Evolutionary conservation across 2,113 vertebrate species (phyloP), one percentile per base, ranked within the genome.

Genomic region (Poecilia latipinna): DNA sequence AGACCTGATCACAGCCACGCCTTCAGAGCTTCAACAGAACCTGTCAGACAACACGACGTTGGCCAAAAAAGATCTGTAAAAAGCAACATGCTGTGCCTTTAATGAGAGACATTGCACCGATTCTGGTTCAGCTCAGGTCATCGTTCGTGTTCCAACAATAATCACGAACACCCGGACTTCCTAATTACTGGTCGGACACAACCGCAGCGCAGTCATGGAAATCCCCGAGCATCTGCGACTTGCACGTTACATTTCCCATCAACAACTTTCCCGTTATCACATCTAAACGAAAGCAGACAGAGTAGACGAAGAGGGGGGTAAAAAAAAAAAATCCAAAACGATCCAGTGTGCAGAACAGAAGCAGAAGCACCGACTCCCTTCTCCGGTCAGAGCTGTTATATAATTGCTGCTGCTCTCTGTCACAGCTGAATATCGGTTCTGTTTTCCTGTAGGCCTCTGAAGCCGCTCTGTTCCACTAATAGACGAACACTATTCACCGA

Each of bases 361-460:
- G 69, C 57, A 75, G 51, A 32, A 62, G 69, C 24, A n/a, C 57
- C 72, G 70, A 80, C 76, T 71, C 64, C 64, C 37, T 67, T n/a
- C n/a, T 75, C 51, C 37, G 8, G 51, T 37, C 4, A 28, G 22
- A 31, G 60, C 37, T 0, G 74, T 90, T 86, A 73, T 32, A 70
- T 79, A 89, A 90, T 48, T 5, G 0, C 28, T 15, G 66, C 84
- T 86, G 88, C 80, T 84, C 80, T 88, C 79, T 65, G 72, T 86
- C 76, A 69, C 28, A 60, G 74, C 37, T 79, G 82, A 65, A 65
- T 79, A 57, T 86, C 75, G 81, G 74, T 28, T 68, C 42, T 80
- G 76, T 88, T 90, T 79, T 77, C 80, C 89, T 85, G 73, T 83
- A 88, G 81, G 89, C 77, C 63, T 88, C 72, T 90, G 86, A 86